Evolutionary conservation across 2,113 vertebrate species (phyloP).

Genomic region (Atrichornis clamosus): DNA sequence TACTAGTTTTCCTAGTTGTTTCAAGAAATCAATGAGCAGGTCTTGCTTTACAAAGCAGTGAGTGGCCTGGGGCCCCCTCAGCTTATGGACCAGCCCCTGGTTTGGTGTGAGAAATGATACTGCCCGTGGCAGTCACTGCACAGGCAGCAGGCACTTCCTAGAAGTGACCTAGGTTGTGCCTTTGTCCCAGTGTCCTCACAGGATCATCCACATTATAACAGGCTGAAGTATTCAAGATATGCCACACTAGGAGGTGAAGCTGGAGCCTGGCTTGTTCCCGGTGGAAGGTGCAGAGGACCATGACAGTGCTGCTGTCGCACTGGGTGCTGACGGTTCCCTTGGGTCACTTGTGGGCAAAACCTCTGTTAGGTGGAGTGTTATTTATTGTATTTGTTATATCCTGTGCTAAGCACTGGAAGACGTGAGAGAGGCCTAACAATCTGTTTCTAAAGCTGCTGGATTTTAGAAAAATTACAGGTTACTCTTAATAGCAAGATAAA

Average conservation of each 20-base stretch:
- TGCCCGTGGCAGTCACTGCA: accelerated
- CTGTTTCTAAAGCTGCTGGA: neutral
- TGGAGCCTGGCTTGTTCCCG: neutral
- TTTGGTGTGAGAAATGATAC: neutral
- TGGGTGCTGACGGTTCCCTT: accelerated
- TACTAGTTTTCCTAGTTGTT: neutral
- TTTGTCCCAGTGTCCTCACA: neutral
- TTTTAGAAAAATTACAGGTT: neutral
- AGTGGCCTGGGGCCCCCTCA: neutral
- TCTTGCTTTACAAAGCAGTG: neutral
- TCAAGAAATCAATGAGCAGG: neutral
- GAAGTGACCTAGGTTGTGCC: neutral
- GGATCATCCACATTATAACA: accelerated
- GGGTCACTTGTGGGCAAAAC: neutral
- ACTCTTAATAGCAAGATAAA: neutral
- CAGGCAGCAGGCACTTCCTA: neutral
- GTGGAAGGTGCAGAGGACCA: neutral
- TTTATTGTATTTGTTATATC: neutral
- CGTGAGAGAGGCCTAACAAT: neutral
- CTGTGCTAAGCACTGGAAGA: neutral
- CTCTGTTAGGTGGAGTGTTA: neutral
- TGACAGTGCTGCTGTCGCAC: neutral
- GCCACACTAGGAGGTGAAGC: neutral
- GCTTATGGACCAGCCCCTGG: neutral
- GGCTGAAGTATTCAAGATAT: neutral